Evolutionary conservation across 1,140 invertebrate genomes (phyloP), one percentile per base, ranked within the genome.

Genomic region (Metaphire vulgaris): DNA sequence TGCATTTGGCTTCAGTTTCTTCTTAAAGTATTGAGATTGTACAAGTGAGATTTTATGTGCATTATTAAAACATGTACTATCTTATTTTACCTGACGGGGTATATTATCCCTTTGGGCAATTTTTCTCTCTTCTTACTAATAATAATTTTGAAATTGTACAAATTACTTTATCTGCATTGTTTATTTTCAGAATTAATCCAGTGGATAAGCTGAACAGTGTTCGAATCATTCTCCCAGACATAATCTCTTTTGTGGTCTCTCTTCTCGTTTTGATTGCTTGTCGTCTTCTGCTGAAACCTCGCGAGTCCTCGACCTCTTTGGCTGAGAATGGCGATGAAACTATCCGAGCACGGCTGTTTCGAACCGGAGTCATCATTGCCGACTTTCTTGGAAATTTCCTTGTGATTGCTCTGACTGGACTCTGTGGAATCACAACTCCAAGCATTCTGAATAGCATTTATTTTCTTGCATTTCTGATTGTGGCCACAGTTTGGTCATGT

Each of bases 391-490:
- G 72, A 14, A 33, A 28, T 0, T 31, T 31, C 2, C 12, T 28
- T 28, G 72, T 73, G 1, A 31, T 73, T 33, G 16, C 28, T 15
- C 33, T 73, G 30, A 73, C 41, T 31, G 41, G 26, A 16, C 32
- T 73, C 30, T 73, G 72, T 34, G 72, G 72, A 28, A 73, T 73
- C 28, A 29, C 72, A n/a, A 34, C 33, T n/a, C 72, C 72, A 1
- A 73, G 41, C 41, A 0, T 73, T 41, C 32, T 73, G 31, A 41
- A 41, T 1, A 1, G 26, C 0, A n/a, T 73, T 14, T 73, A 73
- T 34, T 73, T 73, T 41, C 1, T 73, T n/a, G 33, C 21, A 16
- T 73, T 73, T 34, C 33, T 73, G 30, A 56, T 73, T 28, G 72
- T 34, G n/a, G 33, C 34, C 30, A 73, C 72, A 21, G n/a, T 73